Base-by-base conservation (phyloP, 2,888 invertebrate genomes). In the Brachynemurus nebulosus region DNA sequence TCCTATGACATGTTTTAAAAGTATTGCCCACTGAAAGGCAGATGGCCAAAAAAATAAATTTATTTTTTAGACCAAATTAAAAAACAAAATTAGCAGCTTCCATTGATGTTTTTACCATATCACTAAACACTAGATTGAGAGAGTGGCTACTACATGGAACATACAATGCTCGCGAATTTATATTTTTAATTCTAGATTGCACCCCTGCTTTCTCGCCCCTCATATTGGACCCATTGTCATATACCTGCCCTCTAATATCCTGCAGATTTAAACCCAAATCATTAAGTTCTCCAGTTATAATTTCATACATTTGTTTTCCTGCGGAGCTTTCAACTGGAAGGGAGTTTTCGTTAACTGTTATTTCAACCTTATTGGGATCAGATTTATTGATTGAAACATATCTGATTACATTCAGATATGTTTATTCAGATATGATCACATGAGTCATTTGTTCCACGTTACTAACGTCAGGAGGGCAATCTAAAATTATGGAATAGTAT, bases 171-270 rank as follows among this genome's bases (percentile, higher is more conserved):
- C 49, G 47, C 25, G 51, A 45, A 50, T 53, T 49, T 42, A n/a
- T n/a, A n/a, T n/a, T n/a, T n/a, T n/a, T n/a, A n/a, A n/a, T n/a
- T n/a, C n/a, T n/a, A n/a, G n/a, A n/a, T n/a, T n/a, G n/a, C n/a
- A n/a, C n/a, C n/a, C n/a, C n/a, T n/a, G n/a, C n/a, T n/a, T n/a
- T n/a, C n/a, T 49, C 47, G 18, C 51, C 48, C 30, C 40, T 37
- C 51, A 51, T 52, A 45, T 51, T 50, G 9, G 48, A 40, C 16
- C 48, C 52, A 50, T 53, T 54, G 47, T 54, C 51, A 39, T n/a
- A n/a, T n/a, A n/a, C n/a, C n/a, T n/a, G n/a, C n/a, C n/a, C n/a
- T n/a, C n/a, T n/a, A n/a, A n/a, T 50, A 52, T 41, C 44, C 42
- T 48, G 42, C 35, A 49, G 47, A 46, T 48, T 44, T 44, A 50